A percentile compares a stretch with the other conserved stretches of the same genome.
Conservation (phyloP, 2,797 vertebrate genomes). For the Tauraco hartlaubi region DNA sequence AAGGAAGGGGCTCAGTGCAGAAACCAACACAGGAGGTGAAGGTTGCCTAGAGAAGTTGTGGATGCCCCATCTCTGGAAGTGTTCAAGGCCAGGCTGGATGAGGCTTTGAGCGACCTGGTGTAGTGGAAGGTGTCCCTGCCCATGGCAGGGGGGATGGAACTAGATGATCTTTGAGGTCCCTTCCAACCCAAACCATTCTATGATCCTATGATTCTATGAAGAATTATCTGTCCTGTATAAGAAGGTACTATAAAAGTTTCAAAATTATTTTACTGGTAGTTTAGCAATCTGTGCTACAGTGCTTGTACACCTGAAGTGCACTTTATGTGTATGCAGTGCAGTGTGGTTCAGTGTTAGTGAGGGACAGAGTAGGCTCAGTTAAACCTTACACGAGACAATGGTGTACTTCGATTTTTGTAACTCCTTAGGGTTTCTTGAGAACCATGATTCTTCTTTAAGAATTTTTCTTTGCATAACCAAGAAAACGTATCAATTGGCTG, state of each 20-base stretch:
- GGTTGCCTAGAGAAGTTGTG: too few relatives aligned
- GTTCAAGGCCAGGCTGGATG: too few relatives aligned
- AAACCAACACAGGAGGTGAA: background rate
- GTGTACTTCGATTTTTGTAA: background rate
- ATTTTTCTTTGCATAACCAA: background rate
- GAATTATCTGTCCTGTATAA: background rate
- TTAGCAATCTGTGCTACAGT: background rate
- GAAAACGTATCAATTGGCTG: background rate
- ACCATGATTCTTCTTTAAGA: background rate
- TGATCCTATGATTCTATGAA: too few relatives aligned
- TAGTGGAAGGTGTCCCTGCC: too few relatives aligned
- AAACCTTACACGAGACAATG: background rate
- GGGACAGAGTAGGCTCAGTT: background rate
- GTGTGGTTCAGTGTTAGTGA: rapidly evolving
- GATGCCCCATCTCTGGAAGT: too few relatives aligned
- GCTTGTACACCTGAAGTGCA: background rate
- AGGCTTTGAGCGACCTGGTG: too few relatives aligned
- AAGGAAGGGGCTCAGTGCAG: background rate
- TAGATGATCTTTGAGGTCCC: too few relatives aligned
- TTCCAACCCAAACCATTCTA: too few relatives aligned
- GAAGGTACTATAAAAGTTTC: background rate
- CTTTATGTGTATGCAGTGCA: background rate
- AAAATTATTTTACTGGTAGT: background rate
- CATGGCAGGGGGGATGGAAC: too few relatives aligned
- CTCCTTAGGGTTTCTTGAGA: background rate